Conservation (phyloP, 2,113 vertebrate species). For the Labeo rohita region DNA sequence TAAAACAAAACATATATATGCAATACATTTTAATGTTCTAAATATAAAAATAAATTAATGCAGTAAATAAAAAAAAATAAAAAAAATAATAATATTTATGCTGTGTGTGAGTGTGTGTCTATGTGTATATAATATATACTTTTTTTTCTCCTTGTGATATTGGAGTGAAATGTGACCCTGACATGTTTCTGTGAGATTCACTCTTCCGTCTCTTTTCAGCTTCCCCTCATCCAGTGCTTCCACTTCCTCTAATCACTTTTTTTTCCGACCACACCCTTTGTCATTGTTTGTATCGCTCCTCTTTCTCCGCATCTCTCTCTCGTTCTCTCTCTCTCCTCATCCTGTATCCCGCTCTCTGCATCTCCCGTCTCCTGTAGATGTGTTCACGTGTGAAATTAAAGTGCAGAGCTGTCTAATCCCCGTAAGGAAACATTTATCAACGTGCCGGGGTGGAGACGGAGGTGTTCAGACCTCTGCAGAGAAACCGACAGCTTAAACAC, state of each 20-base stretch:
- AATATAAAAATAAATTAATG: background rate
- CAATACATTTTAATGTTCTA: background rate
- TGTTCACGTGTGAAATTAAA: slow-evolving; percentile 82
- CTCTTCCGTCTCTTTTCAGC: background rate
- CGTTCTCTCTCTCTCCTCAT: slow-evolving; percentile 29
- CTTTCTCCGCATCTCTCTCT: slow-evolving; percentile 18
- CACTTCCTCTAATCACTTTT: slow-evolving; percentile 42
- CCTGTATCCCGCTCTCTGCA: slow-evolving; percentile 53
- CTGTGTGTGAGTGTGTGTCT: no score
- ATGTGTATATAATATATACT: background rate
- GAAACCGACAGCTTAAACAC: slow-evolving; percentile 22
- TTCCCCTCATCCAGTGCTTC: slow-evolving; percentile 7
- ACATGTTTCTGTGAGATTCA: background rate
- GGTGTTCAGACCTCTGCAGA: slow-evolving; percentile 19
- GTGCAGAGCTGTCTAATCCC: slow-evolving; percentile 74
- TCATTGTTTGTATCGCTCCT: slow-evolving; percentile 13
- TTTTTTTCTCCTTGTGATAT: background rate
- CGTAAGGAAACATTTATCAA: slow-evolving; percentile 58
- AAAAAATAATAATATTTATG: background rate
- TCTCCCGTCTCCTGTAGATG: slow-evolving; percentile 51
- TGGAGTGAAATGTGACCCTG: background rate
- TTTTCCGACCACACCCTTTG: slow-evolving; percentile 25
- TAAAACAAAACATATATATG: no score
- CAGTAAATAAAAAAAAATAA: background rate
- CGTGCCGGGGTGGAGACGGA: background rate